Evolutionary conservation across 1,140 invertebrate genomes (phyloP).

Genomic region (Euwallacea fornicatus): DNA sequence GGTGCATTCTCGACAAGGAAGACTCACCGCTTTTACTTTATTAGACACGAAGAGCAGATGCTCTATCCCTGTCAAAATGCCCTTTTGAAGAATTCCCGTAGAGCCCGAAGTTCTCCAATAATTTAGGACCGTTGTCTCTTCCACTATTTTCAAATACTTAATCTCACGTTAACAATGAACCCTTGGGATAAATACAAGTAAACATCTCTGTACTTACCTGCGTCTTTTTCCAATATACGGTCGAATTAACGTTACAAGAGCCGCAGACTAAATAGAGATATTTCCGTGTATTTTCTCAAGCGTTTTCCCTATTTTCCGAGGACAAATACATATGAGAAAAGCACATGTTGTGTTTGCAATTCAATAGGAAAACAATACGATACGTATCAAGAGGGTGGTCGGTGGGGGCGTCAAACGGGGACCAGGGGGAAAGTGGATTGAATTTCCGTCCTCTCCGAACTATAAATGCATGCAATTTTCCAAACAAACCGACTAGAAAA

Average conservation of each 20-base stretch:
- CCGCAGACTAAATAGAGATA: constrained; percentile 16
- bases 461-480: constrained; percentile 41
- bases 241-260: constrained; percentile 8
- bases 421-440: constrained; percentile 31
- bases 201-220: too few relatives aligned
- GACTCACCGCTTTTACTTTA: constrained; percentile 6
- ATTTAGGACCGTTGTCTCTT: too few relatives aligned
- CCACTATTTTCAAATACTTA: too few relatives aligned
- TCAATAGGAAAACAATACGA: constrained; percentile 40
- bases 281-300: constrained; percentile 19
- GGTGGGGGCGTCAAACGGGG: not conserved
- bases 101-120: too few relatives aligned
- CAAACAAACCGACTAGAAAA: constrained; percentile 40
- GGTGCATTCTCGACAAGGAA: constrained; percentile 9
- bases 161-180: too few relatives aligned
- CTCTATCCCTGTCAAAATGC: constrained; percentile 7
- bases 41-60: constrained; percentile 15
- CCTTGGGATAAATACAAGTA: too few relatives aligned
- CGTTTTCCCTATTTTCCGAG: constrained; percentile 24
- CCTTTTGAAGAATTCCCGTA: too few relatives aligned
- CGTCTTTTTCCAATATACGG: not conserved
- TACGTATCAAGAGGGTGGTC: constrained; percentile 30
- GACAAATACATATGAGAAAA: constrained; percentile 40
- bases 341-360: constrained; percentile 40
- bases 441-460: constrained; percentile 38